Evolutionary conservation across 2,888 invertebrate genomes (phyloP).

Genomic region (Chloromyia formosa): DNA sequence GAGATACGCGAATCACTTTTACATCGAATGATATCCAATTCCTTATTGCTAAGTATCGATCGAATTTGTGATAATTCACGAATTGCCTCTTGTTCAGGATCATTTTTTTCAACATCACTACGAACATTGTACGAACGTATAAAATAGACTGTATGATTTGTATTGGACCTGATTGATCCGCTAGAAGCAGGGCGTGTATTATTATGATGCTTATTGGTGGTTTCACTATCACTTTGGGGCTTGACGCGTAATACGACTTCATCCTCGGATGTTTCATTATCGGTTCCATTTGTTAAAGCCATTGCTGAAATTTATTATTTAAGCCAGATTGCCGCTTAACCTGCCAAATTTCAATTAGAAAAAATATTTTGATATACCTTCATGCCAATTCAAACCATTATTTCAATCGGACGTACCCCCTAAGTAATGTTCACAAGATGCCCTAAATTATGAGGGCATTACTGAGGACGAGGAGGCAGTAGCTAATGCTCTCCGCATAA

Average conservation of each 20-base stretch:
- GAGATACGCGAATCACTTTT: slow-evolving; percentile 25
- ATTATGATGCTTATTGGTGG: not conserved
- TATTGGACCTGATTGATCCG: not conserved
- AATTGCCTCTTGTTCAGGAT: slow-evolving; percentile 31
- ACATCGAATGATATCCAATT: slow-evolving; percentile 32
- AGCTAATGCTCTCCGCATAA: too few relatives aligned
- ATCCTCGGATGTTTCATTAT: slow-evolving; percentile 37
- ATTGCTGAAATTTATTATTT: not conserved
- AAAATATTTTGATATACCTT: too few relatives aligned
- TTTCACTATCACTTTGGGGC: slow-evolving; percentile 13
- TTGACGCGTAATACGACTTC: slow-evolving; percentile 32
- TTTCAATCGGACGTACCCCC: too few relatives aligned
- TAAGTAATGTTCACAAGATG: too few relatives aligned
- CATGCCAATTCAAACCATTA: too few relatives aligned
- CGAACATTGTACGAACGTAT: slow-evolving; percentile 25
- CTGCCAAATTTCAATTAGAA: too few relatives aligned
- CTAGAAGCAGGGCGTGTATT: not conserved
- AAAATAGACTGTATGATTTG: slow-evolving; percentile 23
- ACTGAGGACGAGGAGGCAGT: too few relatives aligned
- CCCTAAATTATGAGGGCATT: too few relatives aligned
- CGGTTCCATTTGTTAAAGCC: slow-evolving; percentile 35
- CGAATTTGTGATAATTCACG: slow-evolving; percentile 26
- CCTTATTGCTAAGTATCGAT: slow-evolving; percentile 20
- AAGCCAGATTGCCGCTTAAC: too few relatives aligned
- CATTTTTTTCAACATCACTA: not conserved